A percentile compares a stretch with the other conserved stretches of the same genome.
phyloP scores from a whole-genome alignment of 2,113 vertebrate genomes.

The Cottus gobio region DNA sequence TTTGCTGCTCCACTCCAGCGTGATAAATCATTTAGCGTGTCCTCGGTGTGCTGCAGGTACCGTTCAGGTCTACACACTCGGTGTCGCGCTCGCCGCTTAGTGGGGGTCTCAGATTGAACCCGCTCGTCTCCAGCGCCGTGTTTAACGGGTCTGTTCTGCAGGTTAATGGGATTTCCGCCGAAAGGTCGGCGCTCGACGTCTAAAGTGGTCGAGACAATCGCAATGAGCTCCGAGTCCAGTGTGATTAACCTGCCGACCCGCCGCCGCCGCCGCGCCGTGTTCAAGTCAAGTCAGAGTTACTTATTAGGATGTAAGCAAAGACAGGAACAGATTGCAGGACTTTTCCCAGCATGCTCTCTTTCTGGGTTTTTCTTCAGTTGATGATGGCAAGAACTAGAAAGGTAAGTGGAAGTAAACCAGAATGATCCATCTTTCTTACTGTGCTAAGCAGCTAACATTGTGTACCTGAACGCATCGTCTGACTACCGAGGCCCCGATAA shows the following conservation, averaged over 20 bases:
- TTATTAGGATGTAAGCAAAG: constrained; percentile 50
- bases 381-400: no score
- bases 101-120: constrained; percentile 69
- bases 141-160: constrained; percentile 76
- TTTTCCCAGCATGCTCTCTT: neutral
- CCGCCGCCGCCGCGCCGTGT: constrained; percentile 53
- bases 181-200: constrained; percentile 65
- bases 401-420: no score
- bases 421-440: no score
- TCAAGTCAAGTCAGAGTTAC: constrained; percentile 50
- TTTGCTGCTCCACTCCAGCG: neutral
- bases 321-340: neutral
- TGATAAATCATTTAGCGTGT: no score
- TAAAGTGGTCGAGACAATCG: constrained; percentile 78
- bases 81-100: constrained; percentile 60
- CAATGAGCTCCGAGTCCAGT: constrained; percentile 76
- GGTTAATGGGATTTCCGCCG: constrained; percentile 81
- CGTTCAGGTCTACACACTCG: constrained; percentile 33
- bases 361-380: no score
- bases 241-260: constrained; percentile 79
- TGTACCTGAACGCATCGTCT: constrained; percentile 24
- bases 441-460: neutral
- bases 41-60: neutral
- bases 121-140: constrained; percentile 67
- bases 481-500: constrained; percentile 48